Base-by-base conservation (phyloP, 2,797 vertebrate genomes). In the Hoplostethus mediterraneus region DNA sequence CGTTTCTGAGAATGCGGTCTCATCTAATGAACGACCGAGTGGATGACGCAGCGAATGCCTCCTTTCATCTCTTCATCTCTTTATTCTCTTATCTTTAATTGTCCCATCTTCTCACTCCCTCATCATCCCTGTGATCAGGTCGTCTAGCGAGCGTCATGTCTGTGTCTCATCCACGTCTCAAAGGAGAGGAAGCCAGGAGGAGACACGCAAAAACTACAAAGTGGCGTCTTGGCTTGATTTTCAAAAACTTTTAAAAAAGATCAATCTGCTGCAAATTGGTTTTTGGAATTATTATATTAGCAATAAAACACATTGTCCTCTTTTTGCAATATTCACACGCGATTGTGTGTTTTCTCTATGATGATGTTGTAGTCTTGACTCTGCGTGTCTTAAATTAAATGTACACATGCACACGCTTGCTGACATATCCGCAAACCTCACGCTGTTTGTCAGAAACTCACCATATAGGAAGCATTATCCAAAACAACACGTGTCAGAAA, bases 61-160 rank as follows among this genome's bases (percentile, higher is more conserved):
- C 80, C 84, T 88, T 87, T 87, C 80, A 87, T 89, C 82, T 54
- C 77, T 74, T 77, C 73, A 85, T 87, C 84, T 87, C 81, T 84
- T 83, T 81, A 88, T 86, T 88, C 73, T 78, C 84, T 91, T 92
- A 90, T 91, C 88, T 89, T 77, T 84, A 69, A 89, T 82, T 74
- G 75, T 87, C 77, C 74, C 60, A 7, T 63, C 42, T 21, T 31
- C 44, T 73, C 62, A n/a, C n/a, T 66, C 74, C 81, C 73, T 21
- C 21, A 21, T 86, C 84, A 84, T 89, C 83, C 86, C 78, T 89
- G 81, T 57, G 79, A 90, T 91, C 84, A 80, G 87, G 79, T 87
- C 81, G 1, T 21, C 21, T 21, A 21, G 1, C 1, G 21, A 21
- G 21, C 1, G 21, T 21, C 21, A 21, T 21, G 21, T 21, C 21